A percentile compares a stretch with the other conserved stretches of the same genome.
Conservation (phyloP, 2,797 vertebrate species). For the Poecilia picta region DNA sequence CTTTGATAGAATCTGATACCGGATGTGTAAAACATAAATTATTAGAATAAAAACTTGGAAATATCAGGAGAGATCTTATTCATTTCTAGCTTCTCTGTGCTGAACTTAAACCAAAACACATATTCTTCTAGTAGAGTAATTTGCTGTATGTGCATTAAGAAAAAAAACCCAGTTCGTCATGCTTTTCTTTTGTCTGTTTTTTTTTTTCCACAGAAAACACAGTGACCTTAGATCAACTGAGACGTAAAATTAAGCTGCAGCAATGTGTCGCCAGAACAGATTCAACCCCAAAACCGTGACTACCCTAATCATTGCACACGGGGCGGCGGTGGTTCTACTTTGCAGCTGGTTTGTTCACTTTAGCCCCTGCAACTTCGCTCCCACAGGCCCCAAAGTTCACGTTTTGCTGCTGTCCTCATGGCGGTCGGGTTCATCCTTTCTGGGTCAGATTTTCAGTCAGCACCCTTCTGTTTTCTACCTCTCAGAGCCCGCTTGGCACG, state of each 20-base stretch:
- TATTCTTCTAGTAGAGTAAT: too few species aligned
- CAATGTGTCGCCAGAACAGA: conserved; percentile 65
- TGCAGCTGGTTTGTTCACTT: conserved; percentile 77
- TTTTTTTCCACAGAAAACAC: background rate
- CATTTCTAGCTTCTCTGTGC: background rate
- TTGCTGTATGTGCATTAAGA: background rate
- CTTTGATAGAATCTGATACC: background rate
- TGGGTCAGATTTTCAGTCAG: conserved; percentile 95
- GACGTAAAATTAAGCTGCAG: background rate
- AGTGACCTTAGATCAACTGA: background rate
- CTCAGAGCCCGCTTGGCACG: conserved; percentile 94
- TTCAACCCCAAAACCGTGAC: conserved; percentile 58
- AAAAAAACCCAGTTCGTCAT: background rate
- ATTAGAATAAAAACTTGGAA: background rate
- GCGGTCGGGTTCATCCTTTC: conserved; percentile 94
- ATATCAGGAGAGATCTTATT: background rate
- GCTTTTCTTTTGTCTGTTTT: background rate
- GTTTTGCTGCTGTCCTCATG: conserved; percentile 93
- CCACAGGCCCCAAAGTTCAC: conserved; percentile 81
- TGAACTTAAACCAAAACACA: background rate
- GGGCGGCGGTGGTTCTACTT: conserved; percentile 84
- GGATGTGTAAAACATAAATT: background rate
- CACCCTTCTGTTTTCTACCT: conserved; percentile 95
- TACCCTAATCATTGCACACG: conserved; percentile 82
- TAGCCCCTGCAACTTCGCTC: conserved; percentile 52